Evolutionary conservation across 2,797 vertebrate species (phyloP).

Genomic region (Crax fasciolata): DNA sequence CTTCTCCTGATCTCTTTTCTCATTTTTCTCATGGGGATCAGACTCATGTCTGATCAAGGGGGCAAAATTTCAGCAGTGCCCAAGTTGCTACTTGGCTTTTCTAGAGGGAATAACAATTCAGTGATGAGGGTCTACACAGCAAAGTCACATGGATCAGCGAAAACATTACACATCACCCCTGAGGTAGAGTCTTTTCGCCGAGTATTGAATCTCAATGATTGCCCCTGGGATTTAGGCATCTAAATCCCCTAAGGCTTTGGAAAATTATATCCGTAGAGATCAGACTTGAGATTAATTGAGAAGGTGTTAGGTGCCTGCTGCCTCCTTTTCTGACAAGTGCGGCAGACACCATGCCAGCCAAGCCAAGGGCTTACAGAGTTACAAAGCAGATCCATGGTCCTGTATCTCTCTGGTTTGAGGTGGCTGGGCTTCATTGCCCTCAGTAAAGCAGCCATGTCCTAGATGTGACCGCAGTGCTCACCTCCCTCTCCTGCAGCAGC

Average conservation of each 20-base stretch:
- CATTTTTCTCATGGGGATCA: not conserved
- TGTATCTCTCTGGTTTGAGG: not conserved
- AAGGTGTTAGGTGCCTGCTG: rapidly evolving
- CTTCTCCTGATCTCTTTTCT: not conserved
- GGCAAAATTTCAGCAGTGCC: not conserved
- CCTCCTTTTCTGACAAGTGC: rapidly evolving
- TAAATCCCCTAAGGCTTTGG: not conserved
- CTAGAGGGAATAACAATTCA: rapidly evolving
- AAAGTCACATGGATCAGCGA: not conserved
- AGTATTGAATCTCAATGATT: not conserved
- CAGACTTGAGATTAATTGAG: not conserved
- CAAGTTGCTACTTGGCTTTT: not conserved
- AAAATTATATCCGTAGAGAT: not conserved
- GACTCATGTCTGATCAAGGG: not conserved
- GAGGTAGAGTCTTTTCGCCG: rapidly evolving
- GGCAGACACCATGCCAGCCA: rapidly evolving
- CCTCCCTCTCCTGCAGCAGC: conserved; percentile 95
- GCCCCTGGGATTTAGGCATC: not conserved
- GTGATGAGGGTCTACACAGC: not conserved
- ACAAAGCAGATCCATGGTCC: rapidly evolving
- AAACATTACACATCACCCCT: not conserved
- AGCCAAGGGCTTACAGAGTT: not conserved
- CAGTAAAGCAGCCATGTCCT: rapidly evolving
- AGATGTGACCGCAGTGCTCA: not conserved
- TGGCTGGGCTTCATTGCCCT: rapidly evolving